Conservation (phyloP, 2,888 invertebrate genomes). For the Drosophila barbarae region DNA sequence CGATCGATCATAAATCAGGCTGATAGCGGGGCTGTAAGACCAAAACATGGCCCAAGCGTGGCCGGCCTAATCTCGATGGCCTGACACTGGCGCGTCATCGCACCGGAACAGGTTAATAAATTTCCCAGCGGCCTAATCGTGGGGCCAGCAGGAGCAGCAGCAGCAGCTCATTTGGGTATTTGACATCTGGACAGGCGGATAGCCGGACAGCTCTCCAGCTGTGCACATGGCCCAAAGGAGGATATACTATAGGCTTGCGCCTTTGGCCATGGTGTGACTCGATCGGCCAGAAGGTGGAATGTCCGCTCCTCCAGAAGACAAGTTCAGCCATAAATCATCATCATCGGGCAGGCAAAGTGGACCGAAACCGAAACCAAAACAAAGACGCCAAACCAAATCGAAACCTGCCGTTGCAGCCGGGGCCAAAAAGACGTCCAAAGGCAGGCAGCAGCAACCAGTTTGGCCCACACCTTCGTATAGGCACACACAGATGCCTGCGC, state of each 20-base stretch:
- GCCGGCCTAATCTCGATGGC: conserved; percentile 48
- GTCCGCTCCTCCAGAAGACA: conserved; percentile 61
- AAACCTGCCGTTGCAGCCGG: conserved; percentile 38
- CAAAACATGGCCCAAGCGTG: conserved; percentile 40
- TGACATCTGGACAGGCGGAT: conserved; percentile 24
- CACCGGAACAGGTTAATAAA: conserved; percentile 74
- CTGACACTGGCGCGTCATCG: conserved; percentile 44
- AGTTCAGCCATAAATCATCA: conserved; percentile 73
- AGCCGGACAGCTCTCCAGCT: not conserved
- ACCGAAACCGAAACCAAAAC: conserved; percentile 27
- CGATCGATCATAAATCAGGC: conserved; percentile 72
- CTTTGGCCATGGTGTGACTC: conserved; percentile 27
- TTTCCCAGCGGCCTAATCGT: conserved; percentile 59
- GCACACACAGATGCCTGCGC: conserved; percentile 30
- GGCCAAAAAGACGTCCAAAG: conserved; percentile 29
- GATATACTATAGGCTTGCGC: conserved; percentile 6
- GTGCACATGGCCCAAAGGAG: conserved; percentile 15
- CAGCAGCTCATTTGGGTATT: conserved; percentile 38
- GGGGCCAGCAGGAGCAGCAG: conserved; percentile 1
- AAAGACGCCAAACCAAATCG: conserved; percentile 14
- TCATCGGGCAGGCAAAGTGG: conserved; percentile 32
- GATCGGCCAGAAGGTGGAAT: conserved; percentile 51
- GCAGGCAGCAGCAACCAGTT: conserved; percentile 59
- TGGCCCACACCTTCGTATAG: conserved; percentile 65
- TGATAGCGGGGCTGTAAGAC: conserved; percentile 30